Evolutionary conservation across 2,113 vertebrate genomes (phyloP).

Genomic region (Turnix velox): DNA sequence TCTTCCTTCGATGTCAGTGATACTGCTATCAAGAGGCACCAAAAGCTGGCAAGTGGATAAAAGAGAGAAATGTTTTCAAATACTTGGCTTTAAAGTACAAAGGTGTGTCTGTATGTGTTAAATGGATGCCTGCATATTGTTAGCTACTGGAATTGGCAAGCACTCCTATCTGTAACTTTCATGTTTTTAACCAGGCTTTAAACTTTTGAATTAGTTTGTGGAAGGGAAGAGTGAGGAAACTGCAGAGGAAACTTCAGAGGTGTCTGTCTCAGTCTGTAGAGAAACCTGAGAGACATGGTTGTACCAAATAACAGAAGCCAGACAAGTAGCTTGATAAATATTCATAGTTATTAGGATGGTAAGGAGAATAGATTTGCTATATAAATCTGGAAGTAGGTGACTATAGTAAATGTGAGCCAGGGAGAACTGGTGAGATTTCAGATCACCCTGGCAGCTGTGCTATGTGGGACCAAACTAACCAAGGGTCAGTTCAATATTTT

Average conservation of each 20-base stretch:
- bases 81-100: neutral
- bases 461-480: neutral
- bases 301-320: neutral
- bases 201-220: neutral
- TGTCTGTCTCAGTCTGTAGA: neutral
- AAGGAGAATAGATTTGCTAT: neutral
- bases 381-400: neutral
- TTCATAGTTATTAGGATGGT: neutral
- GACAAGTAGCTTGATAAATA: neutral
- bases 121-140: neutral
- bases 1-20: neutral
- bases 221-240: neutral
- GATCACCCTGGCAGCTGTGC: neutral
- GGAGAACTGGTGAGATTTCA: neutral
- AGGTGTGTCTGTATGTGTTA: neutral
- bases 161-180: neutral
- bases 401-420: neutral
- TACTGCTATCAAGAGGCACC: neutral
- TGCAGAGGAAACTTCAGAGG: neutral
- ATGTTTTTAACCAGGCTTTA: neutral
- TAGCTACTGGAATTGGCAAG: neutral
- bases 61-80: neutral
- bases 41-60: neutral
- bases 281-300: neutral
- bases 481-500: neutral